Evolutionary conservation across 2,888 invertebrate genomes (phyloP).

Genomic region (Acleris sparsana): DNA sequence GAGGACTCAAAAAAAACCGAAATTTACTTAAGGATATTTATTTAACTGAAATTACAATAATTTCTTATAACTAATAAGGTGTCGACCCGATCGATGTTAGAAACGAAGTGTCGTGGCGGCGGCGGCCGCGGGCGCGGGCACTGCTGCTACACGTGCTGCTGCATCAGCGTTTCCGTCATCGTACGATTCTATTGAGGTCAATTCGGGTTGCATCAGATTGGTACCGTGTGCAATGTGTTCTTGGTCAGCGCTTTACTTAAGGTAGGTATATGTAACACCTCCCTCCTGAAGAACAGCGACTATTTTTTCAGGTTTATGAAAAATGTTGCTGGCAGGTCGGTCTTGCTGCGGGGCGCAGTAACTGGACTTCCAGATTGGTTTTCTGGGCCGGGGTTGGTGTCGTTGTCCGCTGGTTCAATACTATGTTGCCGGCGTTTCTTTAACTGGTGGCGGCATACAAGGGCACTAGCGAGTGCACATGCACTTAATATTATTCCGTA

Average conservation of each 20-base stretch:
- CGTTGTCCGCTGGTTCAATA: too few relatives aligned
- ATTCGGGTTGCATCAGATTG: neutral
- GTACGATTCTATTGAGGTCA: neutral
- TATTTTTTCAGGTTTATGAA: too few relatives aligned
- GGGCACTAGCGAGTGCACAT: too few relatives aligned
- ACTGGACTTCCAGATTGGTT: too few relatives aligned
- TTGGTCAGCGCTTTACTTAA: neutral
- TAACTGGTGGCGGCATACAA: too few relatives aligned
- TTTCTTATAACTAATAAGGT: neutral
- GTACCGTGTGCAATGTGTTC: neutral
- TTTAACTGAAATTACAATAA: neutral
- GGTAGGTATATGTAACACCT: neutral
- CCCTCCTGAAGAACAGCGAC: too few relatives aligned
- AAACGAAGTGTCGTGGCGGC: neutral
- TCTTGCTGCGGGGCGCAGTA: too few relatives aligned
- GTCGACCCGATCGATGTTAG: neutral
- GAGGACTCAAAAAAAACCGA: too few relatives aligned
- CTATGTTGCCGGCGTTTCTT: too few relatives aligned
- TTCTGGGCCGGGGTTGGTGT: too few relatives aligned
- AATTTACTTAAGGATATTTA: too few relatives aligned
- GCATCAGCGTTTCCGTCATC: neutral
- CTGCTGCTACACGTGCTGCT: neutral
- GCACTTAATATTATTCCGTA: neutral
- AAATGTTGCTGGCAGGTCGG: too few relatives aligned
- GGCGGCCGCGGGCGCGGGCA: neutral